Conservation (phyloP, 2,797 vertebrate species). For the Vireo griseus region DNA sequence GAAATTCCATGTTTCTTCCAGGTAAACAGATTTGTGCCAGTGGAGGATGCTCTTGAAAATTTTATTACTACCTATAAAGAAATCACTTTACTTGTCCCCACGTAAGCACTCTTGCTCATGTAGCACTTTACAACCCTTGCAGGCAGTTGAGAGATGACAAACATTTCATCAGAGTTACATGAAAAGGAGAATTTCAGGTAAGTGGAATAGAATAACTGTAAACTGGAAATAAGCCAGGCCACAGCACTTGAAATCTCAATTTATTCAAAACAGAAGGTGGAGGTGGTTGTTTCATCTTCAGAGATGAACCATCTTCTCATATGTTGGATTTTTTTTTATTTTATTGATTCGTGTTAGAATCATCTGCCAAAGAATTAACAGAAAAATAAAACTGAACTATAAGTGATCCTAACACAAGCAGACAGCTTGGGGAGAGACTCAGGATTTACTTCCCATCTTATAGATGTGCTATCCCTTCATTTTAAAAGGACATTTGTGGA, state of each 20-base stretch:
- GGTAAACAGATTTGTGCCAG: neutral
- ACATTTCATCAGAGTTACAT: neutral
- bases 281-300: neutral
- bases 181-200: constrained; percentile 24
- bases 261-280: constrained; percentile 31
- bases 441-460: neutral
- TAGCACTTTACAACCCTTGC: neutral
- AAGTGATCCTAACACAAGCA: neutral
- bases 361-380: neutral
- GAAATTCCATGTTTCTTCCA: neutral
- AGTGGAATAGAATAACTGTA: neutral
- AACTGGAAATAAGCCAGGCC: constrained; percentile 9
- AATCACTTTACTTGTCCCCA: neutral
- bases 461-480: neutral
- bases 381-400: neutral
- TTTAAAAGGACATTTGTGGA: neutral
- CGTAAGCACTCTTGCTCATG: neutral
- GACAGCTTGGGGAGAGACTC: neutral
- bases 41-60: neutral
- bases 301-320: neutral
- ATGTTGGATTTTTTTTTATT: fast-evolving
- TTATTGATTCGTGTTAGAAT: neutral
- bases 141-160: constrained; percentile 8
- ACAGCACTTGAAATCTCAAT: neutral
- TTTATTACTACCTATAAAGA: neutral